Evolutionary conservation across 1,140 invertebrate species (phyloP).

Genomic region (Plectrocnemia conspersa): DNA sequence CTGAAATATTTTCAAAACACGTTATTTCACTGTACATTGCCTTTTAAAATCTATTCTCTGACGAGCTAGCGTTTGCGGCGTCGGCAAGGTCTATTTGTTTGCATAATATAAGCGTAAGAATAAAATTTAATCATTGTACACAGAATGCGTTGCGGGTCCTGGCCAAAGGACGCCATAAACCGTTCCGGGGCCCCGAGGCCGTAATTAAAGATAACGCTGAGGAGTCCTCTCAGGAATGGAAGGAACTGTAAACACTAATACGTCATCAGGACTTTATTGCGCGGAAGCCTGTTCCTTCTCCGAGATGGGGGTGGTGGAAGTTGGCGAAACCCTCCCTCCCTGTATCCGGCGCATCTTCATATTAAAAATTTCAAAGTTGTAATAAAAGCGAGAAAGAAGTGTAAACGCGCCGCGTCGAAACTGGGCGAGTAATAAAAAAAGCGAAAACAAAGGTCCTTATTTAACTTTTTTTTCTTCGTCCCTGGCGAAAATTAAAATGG

Average conservation of each 20-base stretch:
- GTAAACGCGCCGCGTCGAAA: too few species aligned
- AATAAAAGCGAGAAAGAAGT: not conserved
- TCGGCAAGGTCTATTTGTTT: too few species aligned
- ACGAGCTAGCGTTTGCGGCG: too few species aligned
- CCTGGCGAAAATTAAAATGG: too few species aligned
- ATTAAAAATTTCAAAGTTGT: not conserved
- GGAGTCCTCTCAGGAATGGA: not conserved
- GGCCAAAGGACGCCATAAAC: constrained; percentile 5
- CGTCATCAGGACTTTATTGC: constrained; percentile 24
- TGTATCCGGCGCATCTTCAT: not conserved
- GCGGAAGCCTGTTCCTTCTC: constrained; percentile 6
- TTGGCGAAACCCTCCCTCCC: too few species aligned
- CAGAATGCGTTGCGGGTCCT: not conserved
- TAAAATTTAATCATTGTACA: too few species aligned
- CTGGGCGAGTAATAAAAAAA: too few species aligned
- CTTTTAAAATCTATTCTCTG: not conserved
- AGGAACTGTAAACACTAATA: constrained; percentile 27
- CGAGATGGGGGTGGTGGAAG: not conserved
- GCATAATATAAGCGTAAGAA: too few species aligned
- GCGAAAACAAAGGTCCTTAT: too few species aligned
- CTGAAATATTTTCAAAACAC: too few species aligned
- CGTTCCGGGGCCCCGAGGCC: not conserved
- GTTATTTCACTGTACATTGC: too few species aligned
- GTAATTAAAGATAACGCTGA: constrained; percentile 24
- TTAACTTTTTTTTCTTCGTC: too few species aligned